Evolutionary conservation across 2,888 invertebrate genomes (phyloP), one percentile per base, ranked within the genome.

Genomic region (Anaspis maculata): DNA sequence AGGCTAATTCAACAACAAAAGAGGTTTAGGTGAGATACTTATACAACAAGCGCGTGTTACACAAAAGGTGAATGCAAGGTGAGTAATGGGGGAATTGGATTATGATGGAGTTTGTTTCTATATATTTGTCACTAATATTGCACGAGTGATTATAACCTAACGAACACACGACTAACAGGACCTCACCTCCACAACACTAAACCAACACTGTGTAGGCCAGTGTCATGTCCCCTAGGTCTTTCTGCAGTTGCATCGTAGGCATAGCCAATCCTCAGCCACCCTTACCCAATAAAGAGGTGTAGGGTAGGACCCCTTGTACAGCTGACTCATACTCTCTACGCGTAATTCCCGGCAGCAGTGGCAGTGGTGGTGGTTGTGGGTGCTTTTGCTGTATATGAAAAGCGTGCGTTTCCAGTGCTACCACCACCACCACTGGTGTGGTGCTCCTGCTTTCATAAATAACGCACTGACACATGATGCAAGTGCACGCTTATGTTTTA

Each of bases 151-250:
- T 42, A 48, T 51, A 54, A 55, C 49, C 52, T 56, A 60, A 64
- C 64, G 62, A 64, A 57, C 62, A 65, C 64, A n/a, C n/a, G n/a
- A n/a, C n/a, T n/a, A 61, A 65, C 61, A 61, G 59, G 49, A 65
- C 63, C 58, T 54, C 63, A 64, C 63, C 58, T 58, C 51, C 61
- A 65, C 64, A 62, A 54, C 62, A 64, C 60, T 56, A 58, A 62
- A 64, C 60, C 59, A 61, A 62, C 62, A 64, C 63, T 64, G 63
- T n/a, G 9, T 54, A 49, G 48, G 44, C 47, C 48, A 51, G 39
- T 53, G 47, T 46, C 51, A 44, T 51, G 47, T 52, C 50, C 50
- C 50, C 50, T 52, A 53, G 51, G 58, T 58, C 56, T 57, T 59
- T 59, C 56, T 59, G 57, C 57, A 59, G 54, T 59, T 61, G 58